A percentile compares a stretch with the other conserved stretches of the same genome.
Conservation (phyloP, 2,113 vertebrate genomes). For the Amphiprion percula region DNA sequence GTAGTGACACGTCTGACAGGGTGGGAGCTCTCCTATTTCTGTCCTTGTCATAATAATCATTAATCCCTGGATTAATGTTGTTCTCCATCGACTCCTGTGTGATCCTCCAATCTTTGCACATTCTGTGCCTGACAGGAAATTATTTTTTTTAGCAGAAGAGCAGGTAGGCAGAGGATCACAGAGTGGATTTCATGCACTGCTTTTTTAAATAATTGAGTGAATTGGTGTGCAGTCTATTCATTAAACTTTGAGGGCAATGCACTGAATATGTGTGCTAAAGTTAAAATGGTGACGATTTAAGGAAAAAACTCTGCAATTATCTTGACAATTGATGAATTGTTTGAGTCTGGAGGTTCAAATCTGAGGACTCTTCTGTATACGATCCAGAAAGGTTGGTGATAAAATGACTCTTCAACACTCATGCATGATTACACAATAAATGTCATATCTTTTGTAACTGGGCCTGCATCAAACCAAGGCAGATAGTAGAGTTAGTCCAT, state of each 20-base stretch:
- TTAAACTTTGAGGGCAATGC: neutral
- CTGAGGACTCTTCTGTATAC: no score
- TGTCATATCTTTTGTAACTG: no score
- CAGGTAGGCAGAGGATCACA: slow-evolving; percentile 7
- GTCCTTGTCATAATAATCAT: slow-evolving; percentile 44
- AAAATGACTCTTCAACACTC: no score
- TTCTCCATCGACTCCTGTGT: slow-evolving; percentile 33
- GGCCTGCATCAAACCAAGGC: no score
- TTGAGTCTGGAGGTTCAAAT: no score
- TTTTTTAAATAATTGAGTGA: slow-evolving; percentile 13
- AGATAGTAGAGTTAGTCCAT: no score
- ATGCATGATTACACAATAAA: no score
- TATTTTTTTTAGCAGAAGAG: neutral
- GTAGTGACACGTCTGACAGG: slow-evolving; percentile 10
- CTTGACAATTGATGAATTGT: no score
- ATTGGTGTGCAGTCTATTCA: neutral
- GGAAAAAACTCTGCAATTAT: neutral
- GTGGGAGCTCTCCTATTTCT: slow-evolving; percentile 20
- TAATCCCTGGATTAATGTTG: slow-evolving; percentile 52
- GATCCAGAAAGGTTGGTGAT: no score
- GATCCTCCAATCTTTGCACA: slow-evolving; percentile 41
- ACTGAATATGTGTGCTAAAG: neutral
- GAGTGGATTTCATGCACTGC: slow-evolving; percentile 8
- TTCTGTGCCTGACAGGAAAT: slow-evolving; percentile 35
- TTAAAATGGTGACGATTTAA: neutral